Evolutionary conservation across 2,113 vertebrate genomes (phyloP).

Genomic region (Muntiacus reevesi): DNA sequence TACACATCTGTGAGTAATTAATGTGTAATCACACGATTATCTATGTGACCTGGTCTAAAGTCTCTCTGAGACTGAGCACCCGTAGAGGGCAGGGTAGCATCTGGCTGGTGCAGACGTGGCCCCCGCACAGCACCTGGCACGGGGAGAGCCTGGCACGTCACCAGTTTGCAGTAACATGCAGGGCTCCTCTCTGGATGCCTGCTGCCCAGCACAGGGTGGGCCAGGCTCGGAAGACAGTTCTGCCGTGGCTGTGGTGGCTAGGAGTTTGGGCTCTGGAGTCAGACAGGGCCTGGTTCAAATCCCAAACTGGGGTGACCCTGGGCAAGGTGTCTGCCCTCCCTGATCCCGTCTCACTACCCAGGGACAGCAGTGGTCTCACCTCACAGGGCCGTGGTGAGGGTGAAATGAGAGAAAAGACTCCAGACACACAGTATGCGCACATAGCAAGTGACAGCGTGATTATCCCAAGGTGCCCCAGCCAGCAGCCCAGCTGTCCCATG

Average conservation of each 20-base stretch:
- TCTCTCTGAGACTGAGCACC: background rate
- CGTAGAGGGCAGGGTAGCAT: background rate
- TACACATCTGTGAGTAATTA: background rate
- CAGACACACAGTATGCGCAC: background rate
- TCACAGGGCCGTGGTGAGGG: background rate
- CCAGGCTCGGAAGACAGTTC: background rate
- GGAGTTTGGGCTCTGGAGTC: background rate
- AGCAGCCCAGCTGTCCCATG: background rate
- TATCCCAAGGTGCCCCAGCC: background rate
- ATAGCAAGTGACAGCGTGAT: background rate
- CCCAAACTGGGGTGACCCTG: background rate
- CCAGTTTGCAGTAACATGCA: background rate
- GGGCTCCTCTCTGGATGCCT: background rate
- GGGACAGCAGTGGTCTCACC: background rate
- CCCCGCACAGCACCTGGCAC: background rate
- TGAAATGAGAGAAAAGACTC: background rate
- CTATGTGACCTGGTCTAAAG: background rate
- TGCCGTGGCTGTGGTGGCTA: background rate
- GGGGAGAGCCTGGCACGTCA: rapidly evolving
- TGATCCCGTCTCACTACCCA: background rate
- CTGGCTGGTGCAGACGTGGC: background rate
- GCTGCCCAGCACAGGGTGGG: background rate
- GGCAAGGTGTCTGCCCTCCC: background rate
- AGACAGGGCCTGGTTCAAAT: background rate
- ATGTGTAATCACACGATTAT: background rate